Evolutionary conservation across 2,797 vertebrate species (phyloP), one percentile per base, ranked within the genome.

Genomic region (Heliangelus exortis): DNA sequence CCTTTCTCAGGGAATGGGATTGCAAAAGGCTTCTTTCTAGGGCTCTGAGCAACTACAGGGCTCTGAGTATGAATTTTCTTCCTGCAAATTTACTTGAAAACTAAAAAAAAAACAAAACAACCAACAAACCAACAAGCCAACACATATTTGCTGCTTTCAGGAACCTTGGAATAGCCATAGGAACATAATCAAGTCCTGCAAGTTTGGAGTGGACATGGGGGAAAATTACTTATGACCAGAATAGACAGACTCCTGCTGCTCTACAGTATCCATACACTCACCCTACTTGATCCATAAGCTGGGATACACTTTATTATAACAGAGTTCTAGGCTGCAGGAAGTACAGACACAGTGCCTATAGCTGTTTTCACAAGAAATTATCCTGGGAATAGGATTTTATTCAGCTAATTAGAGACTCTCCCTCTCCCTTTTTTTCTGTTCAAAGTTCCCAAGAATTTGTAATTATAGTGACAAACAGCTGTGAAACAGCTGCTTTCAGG

Each of bases 401-500:
- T 22, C 1, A 2, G 19, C 65, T 76, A 50, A 8, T 45, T 25
- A 33, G 20, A 66, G 21, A 51, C 36, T n/a, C 3, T 25, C 3
- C 22, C 48, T 25, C 7, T 20, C 7, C 6, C 10, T 12, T 7
- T 66, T n/a, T 48, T 36, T 16, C 34, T 51, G 29, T 75, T 91
- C 67, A 41, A 74, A 48, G 21, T 94, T 89, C n/a, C 63, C 21
- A 65, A 54, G 29, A 65, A 83, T 74, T 79, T 89, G 41, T 48
- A 58, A 75, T 31, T 59, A 50, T 10, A 26, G n/a, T 34, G 62
- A 84, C 54, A 63, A 63, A 31, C 3, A 41, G 45, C 43, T 77
- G 72, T 84, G 73, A 55, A 94, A 74, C 29, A 74, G 68, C 0
- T 12, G 78, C 89, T 89, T 95, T 94, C 82, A 89, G 71, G 80